Conservation (phyloP, 2,113 vertebrate genomes). For the Oncorhynchus gorbuscha region DNA sequence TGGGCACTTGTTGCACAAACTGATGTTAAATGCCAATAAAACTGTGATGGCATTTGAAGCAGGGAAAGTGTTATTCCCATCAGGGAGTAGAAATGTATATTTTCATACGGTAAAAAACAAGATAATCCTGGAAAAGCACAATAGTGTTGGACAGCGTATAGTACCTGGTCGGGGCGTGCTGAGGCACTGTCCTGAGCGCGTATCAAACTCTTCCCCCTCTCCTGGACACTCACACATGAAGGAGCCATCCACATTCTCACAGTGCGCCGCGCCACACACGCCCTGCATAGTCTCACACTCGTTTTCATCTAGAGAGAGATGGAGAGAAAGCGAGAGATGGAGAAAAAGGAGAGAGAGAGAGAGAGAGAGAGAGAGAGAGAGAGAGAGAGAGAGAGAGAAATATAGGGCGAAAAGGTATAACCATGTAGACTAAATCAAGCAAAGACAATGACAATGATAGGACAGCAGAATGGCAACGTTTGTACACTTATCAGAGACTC, state of each 20-base stretch:
- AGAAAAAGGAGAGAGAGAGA: not conserved
- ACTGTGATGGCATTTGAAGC: not conserved
- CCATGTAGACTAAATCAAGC: no score
- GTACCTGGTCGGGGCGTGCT: conserved; percentile 67
- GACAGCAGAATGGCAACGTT: not conserved
- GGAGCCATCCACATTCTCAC: conserved; percentile 88
- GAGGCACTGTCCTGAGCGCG: conserved; percentile 71
- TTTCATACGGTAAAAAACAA: no score
- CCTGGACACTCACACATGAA: conserved; percentile 87
- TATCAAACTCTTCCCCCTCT: conserved; percentile 78
- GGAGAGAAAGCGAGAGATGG: not conserved
- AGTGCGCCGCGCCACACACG: conserved; percentile 84
- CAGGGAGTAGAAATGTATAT: no score
- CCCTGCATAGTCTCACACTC: conserved; percentile 87
- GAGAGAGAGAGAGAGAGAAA: not conserved
- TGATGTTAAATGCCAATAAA: no score
- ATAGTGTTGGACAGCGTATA: not conserved
- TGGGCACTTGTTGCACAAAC: not conserved
- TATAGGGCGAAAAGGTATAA: not conserved
- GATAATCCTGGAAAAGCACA: no score
- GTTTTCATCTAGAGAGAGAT: conserved; percentile 83
- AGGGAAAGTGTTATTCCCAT: no score
- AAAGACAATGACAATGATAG: not conserved
- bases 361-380: conserved; percentile 16
- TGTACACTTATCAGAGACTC: not conserved